Base-by-base conservation (phyloP, 1,140 invertebrate species). In the Cherax destructor region DNA sequence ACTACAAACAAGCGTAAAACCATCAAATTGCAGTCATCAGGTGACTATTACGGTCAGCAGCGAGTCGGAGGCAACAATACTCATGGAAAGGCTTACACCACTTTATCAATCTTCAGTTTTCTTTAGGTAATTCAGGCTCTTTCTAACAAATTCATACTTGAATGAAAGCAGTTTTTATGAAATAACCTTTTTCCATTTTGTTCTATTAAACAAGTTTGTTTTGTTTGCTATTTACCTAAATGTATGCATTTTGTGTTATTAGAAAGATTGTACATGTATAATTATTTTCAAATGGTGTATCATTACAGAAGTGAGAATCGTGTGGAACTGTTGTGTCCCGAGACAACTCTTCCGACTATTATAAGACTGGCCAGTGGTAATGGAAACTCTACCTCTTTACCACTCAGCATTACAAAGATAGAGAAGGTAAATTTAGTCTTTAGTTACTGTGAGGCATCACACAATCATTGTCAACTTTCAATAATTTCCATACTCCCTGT, bases 281-380 rank as follows among this genome's bases (percentile, higher is more conserved):
- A 56, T 56, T 9, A 56, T 56, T 56, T 56, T 56, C 52, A 4
- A 9, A 9, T 56, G 9, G 61, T 10, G 13, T 18, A 24, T 50
- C 74, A 6, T 72, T 72, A 16, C 61, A 85, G 83, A 69, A 50
- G 21, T 50, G 83, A 74, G 13, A 74, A 50, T 3, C 78, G 21
- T n/a, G 18, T 88, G 77, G 80, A 81, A 72, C 41, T 88, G 18
- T 41, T 88, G 65, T 88, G 87, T 65, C 56, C 41, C 24, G 87
- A 88, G 65, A 24, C 18, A 65, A 52, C 56, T 50, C 49, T 88
- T 49, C 65, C 79, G 16, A 52, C 61, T 61, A 88, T 88, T 30
- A 24, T 83, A 1, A 83, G 13, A 16, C 79, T 88, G n/a, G 41
- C 49, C 49, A 74, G 21, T 52, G 24, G 24, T 41, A 83, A 7